Conservation (phyloP, 2,797 vertebrate species). For the Oceanodroma leucorhoa region DNA sequence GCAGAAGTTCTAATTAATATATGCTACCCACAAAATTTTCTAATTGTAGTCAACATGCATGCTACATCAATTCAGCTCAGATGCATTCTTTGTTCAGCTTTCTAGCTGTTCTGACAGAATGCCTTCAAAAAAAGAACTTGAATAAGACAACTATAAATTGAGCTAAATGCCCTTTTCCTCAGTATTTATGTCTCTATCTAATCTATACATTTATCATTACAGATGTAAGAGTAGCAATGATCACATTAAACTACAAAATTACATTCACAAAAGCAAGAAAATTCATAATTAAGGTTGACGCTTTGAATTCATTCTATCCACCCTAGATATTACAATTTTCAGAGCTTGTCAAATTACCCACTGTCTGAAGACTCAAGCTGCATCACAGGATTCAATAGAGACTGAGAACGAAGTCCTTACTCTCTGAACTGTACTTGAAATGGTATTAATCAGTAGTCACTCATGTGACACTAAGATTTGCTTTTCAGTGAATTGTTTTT, state of each 20-base stretch:
- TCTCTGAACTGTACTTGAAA: background rate
- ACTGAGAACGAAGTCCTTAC: background rate
- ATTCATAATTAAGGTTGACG: background rate
- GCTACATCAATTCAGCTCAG: background rate
- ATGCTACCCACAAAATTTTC: background rate
- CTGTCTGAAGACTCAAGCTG: background rate
- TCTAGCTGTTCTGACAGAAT: background rate
- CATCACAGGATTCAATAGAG: background rate
- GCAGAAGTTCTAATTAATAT: background rate
- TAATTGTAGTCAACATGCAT: conserved; percentile 18
- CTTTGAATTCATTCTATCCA: background rate
- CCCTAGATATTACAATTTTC: background rate
- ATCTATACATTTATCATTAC: background rate
- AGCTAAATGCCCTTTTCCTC: background rate
- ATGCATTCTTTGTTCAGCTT: background rate
- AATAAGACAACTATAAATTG: conserved; percentile 6
- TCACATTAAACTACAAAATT: background rate
- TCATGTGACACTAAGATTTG: background rate
- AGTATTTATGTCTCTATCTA: background rate
- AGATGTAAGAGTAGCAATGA: background rate
- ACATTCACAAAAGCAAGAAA: background rate
- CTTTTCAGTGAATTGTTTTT: background rate
- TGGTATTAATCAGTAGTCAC: background rate
- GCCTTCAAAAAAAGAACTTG: background rate
- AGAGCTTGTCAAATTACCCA: background rate